These are phyloP conservation scores for Triplophysa dalaica DNA, from an alignment of 2,113 vertebrate species.

Conservation along the genomic window DNA sequence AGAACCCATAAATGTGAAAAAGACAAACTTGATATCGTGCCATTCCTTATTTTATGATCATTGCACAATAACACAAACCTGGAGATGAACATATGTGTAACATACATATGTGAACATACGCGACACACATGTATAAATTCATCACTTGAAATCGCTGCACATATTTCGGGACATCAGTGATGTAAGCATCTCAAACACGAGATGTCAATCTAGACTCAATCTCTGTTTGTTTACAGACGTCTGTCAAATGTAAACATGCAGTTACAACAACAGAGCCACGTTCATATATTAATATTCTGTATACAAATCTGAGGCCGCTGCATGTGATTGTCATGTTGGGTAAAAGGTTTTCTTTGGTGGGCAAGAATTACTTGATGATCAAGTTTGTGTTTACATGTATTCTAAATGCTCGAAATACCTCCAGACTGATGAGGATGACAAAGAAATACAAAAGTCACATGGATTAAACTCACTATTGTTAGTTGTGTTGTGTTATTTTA, in stretches of 20 bases:
- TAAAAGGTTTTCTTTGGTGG: neutral
- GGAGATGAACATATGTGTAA: too few relatives aligned
- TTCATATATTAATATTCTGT: too few relatives aligned
- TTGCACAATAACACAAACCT: neutral
- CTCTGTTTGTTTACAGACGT: too few relatives aligned
- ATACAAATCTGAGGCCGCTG: too few relatives aligned
- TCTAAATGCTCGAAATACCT: neutral
- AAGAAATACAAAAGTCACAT: neutral
- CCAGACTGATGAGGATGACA: neutral
- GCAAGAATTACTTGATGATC: slow-evolving; percentile 21
- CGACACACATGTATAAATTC: too few relatives aligned
- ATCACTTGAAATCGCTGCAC: neutral
- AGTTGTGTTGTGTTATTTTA: neutral
- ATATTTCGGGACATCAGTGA: too few relatives aligned
- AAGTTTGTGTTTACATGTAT: neutral
- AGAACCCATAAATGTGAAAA: too few relatives aligned
- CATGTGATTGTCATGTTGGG: neutral
- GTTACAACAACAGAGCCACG: too few relatives aligned
- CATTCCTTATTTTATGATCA: neutral
- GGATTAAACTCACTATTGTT: too few relatives aligned
- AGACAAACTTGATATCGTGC: too few relatives aligned
- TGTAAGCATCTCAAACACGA: neutral
- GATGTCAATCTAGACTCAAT: neutral
- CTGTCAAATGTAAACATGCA: too few relatives aligned
- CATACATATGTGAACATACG: too few relatives aligned